Percentiles rank a stretch among this genome's conserved stretches.
Conservation (phyloP, 1,140 invertebrate genomes). For the Drosophila funebris region DNA sequence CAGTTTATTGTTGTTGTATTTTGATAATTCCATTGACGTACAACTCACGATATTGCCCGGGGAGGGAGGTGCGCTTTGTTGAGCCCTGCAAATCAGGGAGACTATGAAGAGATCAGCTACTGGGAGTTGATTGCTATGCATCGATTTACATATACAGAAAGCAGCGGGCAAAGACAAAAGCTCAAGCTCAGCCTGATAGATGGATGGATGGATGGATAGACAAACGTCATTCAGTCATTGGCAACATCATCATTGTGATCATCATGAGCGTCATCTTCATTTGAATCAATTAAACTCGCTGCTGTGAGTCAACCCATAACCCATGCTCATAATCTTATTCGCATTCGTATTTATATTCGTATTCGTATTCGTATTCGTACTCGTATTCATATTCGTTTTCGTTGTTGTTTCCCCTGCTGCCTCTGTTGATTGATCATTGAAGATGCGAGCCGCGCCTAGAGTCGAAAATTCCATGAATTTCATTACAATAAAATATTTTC, state of each 20-base stretch:
- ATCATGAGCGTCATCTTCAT: constrained; percentile 60
- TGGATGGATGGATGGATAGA: constrained; percentile 20
- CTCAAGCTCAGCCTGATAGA: constrained; percentile 36
- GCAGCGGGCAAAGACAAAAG: constrained; percentile 29
- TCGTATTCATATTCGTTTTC: constrained; percentile 47
- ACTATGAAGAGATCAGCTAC: constrained; percentile 39
- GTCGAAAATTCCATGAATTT: constrained; percentile 76
- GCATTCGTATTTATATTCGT: constrained; percentile 34
- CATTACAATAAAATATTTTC: constrained; percentile 61
- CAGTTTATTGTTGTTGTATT: constrained; percentile 45
- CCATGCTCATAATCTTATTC: too few species aligned
- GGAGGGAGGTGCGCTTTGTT: not conserved
- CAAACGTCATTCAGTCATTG: constrained; percentile 57
- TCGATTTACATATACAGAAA: constrained; percentile 71
- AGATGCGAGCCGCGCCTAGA: constrained; percentile 65
- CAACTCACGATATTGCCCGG: constrained; percentile 28
- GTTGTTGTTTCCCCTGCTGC: constrained; percentile 34
- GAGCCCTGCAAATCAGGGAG: not conserved
- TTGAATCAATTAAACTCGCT: constrained; percentile 76
- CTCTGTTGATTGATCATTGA: constrained; percentile 76
- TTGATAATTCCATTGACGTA: constrained; percentile 36
- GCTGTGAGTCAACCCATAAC: constrained; percentile 55
- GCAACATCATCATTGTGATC: constrained; percentile 26
- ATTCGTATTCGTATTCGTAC: constrained; percentile 46
- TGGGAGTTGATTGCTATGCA: constrained; percentile 58